Evolutionary conservation across 2,888 invertebrate genomes (phyloP).

Genomic region (Phortica magna): DNA sequence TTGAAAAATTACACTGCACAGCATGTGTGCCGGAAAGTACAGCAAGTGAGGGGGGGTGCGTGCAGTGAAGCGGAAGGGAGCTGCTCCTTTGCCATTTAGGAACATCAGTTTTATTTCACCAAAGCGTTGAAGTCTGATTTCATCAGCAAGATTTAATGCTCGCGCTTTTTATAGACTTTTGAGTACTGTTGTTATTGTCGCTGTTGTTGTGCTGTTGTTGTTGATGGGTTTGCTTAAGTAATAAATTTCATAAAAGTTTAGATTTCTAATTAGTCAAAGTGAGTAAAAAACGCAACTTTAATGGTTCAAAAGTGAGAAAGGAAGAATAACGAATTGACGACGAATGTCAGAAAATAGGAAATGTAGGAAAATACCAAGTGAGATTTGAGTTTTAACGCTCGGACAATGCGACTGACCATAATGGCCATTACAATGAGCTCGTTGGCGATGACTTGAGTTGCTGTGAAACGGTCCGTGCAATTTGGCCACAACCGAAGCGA

Average conservation of each 20-base stretch:
- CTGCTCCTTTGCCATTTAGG: conserved; percentile 17
- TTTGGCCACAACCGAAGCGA: conserved; percentile 53
- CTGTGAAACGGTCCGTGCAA: conserved; percentile 48
- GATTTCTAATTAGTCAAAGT: conserved; percentile 12
- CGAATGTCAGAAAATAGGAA: background rate
- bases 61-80: conserved; percentile 37
- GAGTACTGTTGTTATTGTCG: background rate
- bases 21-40: background rate
- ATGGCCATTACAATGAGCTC: background rate
- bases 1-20: conserved; percentile 47
- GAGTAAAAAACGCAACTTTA: background rate
- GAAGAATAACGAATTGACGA: background rate
- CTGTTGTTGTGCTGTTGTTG: background rate
- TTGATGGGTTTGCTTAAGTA: conserved; percentile 7
- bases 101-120: conserved; percentile 18
- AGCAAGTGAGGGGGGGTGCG: conserved; percentile 9
- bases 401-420: background rate
- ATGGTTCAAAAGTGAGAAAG: background rate
- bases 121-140: conserved; percentile 49
- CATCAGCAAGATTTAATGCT: conserved; percentile 61
- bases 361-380: background rate
- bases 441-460: background rate
- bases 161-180: conserved; percentile 39
- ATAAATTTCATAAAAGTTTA: conserved; percentile 28
- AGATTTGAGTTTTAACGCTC: background rate